These are phyloP conservation scores for Pseudochirops cupreus DNA, from an alignment of 2,797 vertebrate species.

Conservation along the genomic window DNA sequence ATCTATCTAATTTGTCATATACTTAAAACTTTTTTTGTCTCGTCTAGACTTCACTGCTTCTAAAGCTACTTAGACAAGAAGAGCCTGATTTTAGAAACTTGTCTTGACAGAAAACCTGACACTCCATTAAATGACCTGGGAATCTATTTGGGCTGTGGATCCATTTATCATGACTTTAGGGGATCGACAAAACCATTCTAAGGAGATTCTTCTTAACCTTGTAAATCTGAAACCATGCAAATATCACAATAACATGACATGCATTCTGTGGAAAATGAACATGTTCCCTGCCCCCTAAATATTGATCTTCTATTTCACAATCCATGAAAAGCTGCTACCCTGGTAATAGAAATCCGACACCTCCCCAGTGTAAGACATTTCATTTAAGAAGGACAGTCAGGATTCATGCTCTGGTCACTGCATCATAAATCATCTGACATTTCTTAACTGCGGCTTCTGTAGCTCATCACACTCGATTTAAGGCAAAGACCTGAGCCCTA, in stretches of 20 bases:
- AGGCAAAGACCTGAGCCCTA: conserved; percentile 31
- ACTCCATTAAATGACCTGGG: not conserved
- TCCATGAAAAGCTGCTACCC: conserved; percentile 45
- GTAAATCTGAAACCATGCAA: conserved; percentile 21
- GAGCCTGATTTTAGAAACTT: not conserved
- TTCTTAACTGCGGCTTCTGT: conserved; percentile 40
- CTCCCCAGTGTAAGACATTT: conserved; percentile 50
- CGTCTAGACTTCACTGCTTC: not conserved
- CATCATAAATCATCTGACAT: conserved; percentile 49
- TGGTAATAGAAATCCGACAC: conserved; percentile 13
- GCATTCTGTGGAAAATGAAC: not conserved
- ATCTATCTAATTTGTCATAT: not conserved
- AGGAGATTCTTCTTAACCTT: not conserved
- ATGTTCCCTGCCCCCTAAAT: not conserved
- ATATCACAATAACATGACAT: not conserved
- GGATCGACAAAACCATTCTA: not conserved
- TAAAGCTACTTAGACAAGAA: not conserved
- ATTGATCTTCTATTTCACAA: not conserved
- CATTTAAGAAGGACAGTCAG: conserved; percentile 57
- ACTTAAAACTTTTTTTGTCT: no score
- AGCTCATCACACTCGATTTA: not conserved
- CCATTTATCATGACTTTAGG: not conserved
- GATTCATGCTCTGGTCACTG: conserved; percentile 49
- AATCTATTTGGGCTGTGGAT: not conserved
- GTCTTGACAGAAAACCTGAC: not conserved